Conservation (phyloP, 92 coral and sea anemone species). For the Epizoanthus scotinus region DNA sequence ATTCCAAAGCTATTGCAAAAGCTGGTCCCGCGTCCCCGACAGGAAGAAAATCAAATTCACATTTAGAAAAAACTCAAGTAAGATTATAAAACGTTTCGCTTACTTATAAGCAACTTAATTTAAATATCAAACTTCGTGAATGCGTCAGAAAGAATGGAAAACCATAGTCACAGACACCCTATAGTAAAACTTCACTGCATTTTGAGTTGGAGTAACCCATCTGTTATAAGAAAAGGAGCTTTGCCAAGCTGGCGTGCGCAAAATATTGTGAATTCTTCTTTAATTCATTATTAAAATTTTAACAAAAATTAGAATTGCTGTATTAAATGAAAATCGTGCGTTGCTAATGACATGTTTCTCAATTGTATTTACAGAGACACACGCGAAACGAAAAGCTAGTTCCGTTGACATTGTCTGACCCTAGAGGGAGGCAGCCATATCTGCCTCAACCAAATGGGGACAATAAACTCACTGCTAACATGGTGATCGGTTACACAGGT, state of each 20-base stretch:
- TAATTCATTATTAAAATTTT: background rate
- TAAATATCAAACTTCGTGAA: too few species aligned
- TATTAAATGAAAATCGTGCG: background rate
- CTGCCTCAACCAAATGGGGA: slow-evolving; percentile 91
- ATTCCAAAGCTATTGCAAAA: background rate
- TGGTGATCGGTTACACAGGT: slow-evolving; percentile 96
- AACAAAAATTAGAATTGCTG: background rate
- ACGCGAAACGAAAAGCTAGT: slow-evolving; percentile 88
- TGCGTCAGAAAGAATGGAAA: too few species aligned
- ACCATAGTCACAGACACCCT: too few species aligned
- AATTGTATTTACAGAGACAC: slow-evolving; percentile 68
- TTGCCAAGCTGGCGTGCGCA: background rate
- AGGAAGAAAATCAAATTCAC: background rate
- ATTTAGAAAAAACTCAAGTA: too few species aligned
- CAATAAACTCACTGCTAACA: slow-evolving; percentile 85
- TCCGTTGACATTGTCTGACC: slow-evolving; percentile 61
- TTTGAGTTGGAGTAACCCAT: too few species aligned
- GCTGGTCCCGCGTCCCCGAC: background rate
- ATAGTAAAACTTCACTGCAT: too few species aligned
- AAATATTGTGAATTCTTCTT: background rate
- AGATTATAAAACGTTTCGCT: too few species aligned
- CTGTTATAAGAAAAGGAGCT: too few species aligned
- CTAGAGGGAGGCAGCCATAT: slow-evolving; percentile 55
- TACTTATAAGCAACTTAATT: too few species aligned
- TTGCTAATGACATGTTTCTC: slow-evolving; percentile 6